A percentile compares a stretch with the other conserved stretches of the same genome.
Evolutionary conservation across 2,797 vertebrate species (phyloP).

Genomic region (Sebastes dallii): DNA sequence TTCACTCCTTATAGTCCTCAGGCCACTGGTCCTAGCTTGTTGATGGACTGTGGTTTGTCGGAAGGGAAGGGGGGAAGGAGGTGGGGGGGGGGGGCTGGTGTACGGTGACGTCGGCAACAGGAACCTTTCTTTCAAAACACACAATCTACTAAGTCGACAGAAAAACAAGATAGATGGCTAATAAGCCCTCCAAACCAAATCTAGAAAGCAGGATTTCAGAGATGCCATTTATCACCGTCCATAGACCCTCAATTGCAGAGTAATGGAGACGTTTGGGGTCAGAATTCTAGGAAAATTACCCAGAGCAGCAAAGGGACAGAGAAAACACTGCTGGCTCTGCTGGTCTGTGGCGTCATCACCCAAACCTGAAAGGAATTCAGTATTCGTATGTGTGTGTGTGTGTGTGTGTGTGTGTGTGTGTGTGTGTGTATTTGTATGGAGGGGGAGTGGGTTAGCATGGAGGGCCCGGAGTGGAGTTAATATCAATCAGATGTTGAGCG

Average conservation of each 20-base stretch:
- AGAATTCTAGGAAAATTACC: conserved; percentile 44
- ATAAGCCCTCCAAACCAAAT: conserved; percentile 30
- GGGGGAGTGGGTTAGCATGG: background rate
- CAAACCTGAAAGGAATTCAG: conserved; percentile 66
- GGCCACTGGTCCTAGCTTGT: background rate
- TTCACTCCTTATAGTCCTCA: background rate
- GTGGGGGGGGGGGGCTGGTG: background rate
- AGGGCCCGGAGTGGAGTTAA: conserved; percentile 40
- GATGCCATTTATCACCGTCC: conserved; percentile 23
- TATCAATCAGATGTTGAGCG: conserved; percentile 72
- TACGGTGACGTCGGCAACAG: background rate
- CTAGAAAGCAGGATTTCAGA: conserved; percentile 9
- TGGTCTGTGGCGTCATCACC: conserved; percentile 38
- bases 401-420: conserved; percentile 12
- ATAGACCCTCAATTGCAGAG: conserved; percentile 24
- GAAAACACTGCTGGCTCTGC: conserved; percentile 44
- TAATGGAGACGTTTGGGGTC: conserved; percentile 41
- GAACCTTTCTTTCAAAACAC: conserved; percentile 31
- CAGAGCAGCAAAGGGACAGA: conserved; percentile 21
- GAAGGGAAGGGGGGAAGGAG: too few species aligned
- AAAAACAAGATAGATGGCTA: conserved; percentile 48
- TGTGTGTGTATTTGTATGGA: conserved; percentile 26
- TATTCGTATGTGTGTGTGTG: background rate
- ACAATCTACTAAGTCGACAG: conserved; percentile 35
- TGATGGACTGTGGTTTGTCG: background rate